Evolutionary conservation across 2,113 vertebrate species (phyloP).

Genomic region (Grus americana): DNA sequence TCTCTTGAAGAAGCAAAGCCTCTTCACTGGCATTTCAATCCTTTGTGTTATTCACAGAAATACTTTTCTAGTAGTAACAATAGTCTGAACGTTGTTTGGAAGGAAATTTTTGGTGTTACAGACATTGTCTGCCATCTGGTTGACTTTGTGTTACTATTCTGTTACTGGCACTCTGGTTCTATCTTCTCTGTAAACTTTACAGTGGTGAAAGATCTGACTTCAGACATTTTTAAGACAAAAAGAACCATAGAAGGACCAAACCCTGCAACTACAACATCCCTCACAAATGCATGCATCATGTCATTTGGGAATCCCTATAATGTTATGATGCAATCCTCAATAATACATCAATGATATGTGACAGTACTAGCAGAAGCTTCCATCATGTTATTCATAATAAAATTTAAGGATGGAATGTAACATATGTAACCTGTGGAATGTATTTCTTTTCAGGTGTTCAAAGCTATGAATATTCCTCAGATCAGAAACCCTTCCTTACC

Average conservation of each 20-base stretch:
- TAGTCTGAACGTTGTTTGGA: background rate
- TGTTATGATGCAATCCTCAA: background rate
- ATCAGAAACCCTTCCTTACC: conserved; percentile 78
- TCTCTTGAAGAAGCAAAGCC: background rate
- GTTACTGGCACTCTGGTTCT: background rate
- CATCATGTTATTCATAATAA: background rate
- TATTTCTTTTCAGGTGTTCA: conserved; percentile 79
- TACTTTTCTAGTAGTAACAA: background rate
- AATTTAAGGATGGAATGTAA: background rate
- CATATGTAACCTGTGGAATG: conserved; percentile 5
- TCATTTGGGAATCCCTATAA: background rate
- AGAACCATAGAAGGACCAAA: background rate
- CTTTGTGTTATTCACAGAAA: background rate
- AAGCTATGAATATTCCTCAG: conserved; percentile 85
- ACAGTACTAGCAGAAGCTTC: background rate
- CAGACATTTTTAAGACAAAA: background rate
- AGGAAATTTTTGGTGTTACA: background rate
- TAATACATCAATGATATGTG: background rate
- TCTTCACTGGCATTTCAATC: background rate
- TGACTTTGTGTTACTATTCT: background rate
- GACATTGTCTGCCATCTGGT: background rate
- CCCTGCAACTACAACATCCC: background rate
- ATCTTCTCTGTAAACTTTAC: background rate
- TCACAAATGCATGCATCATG: background rate
- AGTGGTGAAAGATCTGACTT: background rate